Base-by-base conservation (phyloP, 2,797 vertebrate species). In the Squalus acanthias region DNA sequence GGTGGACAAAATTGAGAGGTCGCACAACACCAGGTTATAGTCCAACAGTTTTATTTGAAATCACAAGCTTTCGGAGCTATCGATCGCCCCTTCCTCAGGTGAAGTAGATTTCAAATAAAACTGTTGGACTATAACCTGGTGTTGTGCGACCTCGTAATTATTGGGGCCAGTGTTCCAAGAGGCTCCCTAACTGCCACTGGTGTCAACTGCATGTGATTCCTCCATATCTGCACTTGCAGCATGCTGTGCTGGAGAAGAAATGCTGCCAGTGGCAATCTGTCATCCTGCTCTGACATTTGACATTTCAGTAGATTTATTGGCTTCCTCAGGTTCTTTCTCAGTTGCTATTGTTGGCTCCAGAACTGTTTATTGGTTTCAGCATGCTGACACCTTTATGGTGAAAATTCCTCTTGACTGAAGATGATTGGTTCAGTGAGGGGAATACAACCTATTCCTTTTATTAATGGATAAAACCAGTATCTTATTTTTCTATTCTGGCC, bases 261-360 rank as follows among this genome's bases (percentile, higher is more conserved):
- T 74, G 46, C 50, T 74, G 70, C 94, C 70, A 17, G 94, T 76
- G 29, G 29, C 46, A 74, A 76, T 53, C 69, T 95, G 69, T 74
- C 94, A 74, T 39, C 50, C 26, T 57, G 24, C 50, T 74, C 70
- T 74, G 50, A 57, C 69, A 76, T 33, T 72, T 53, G 29, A 74
- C 46, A 95, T 57, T 76, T 76, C 94, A 57, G 46, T 29, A n/a
- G 94, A 72, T 76, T 95, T 95, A 95, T 76, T 76, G 94, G 94
- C 94, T 57, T 24, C 70, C 94, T 60, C 94, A 60, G 70, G 94
- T n/a, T 26, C 67, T 95, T 74, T 57, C 50, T 95, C 46, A 60
- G 50, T 53, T 76, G 70, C 15, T 95, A 53, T 9, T 76, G 70
- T 95, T 95, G 94, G 53, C 70, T 72, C 26, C 13, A n/a, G 17